Conservation (phyloP, 1,140 invertebrate species). For the Caligus rogercresseyi region DNA sequence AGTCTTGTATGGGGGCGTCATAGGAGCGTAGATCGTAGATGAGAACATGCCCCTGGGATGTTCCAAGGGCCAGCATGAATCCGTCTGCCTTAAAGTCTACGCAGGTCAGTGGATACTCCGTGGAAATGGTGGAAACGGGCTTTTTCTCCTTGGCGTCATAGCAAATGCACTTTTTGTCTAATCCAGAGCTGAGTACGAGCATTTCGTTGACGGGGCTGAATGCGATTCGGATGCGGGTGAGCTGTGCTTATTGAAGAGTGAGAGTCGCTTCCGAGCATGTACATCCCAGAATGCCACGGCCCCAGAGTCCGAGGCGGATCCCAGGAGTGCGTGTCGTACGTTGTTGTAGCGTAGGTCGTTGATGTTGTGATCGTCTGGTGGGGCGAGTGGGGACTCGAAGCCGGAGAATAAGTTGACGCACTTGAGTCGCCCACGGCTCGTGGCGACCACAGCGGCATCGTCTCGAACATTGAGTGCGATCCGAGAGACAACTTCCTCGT, state of each 20-base stretch:
- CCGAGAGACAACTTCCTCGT: neutral
- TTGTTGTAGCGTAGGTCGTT: constrained; percentile 28
- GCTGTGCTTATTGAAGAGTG: constrained; percentile 27
- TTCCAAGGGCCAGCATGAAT: constrained; percentile 12
- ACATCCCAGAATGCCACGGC: constrained; percentile 30
- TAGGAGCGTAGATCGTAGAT: constrained; percentile 6
- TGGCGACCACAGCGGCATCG: neutral
- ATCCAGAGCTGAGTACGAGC: constrained; percentile 29
- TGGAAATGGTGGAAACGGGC: constrained; percentile 24
- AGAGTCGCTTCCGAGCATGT: constrained; percentile 26
- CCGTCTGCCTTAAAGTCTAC: constrained; percentile 12
- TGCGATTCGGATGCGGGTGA: constrained; percentile 29
- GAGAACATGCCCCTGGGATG: constrained; percentile 4
- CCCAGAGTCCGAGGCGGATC: constrained; percentile 29
- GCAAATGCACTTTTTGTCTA: constrained; percentile 30
- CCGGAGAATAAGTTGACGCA: neutral
- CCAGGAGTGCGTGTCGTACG: constrained; percentile 27
- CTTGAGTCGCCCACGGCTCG: neutral
- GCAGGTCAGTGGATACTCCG: constrained; percentile 15
- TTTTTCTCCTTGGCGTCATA: constrained; percentile 29
- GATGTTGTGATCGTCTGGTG: constrained; percentile 20
- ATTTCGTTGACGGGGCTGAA: constrained; percentile 31
- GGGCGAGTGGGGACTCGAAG: neutral
- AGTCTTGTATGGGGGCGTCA: neutral
- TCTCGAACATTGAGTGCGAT: neutral